Percentiles rank a stretch among this genome's conserved stretches.
Conservation (phyloP, 2,113 vertebrate genomes). For the Silurus asotus region DNA sequence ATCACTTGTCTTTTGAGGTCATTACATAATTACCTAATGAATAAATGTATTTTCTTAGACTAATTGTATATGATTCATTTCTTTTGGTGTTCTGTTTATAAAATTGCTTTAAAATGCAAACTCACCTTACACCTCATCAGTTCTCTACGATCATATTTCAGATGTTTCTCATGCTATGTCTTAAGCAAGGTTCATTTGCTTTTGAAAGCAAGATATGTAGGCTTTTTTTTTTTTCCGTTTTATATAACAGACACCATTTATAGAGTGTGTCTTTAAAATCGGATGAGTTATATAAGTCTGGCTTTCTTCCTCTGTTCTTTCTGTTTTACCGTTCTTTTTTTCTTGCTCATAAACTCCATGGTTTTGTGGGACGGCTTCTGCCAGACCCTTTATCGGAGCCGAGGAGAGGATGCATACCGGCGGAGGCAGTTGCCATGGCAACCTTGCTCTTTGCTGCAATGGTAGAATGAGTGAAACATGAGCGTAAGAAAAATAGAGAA, state of each 20-base stretch:
- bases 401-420: slow-evolving; percentile 55
- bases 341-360: slow-evolving; percentile 55
- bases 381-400: slow-evolving; percentile 50
- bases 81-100: neutral
- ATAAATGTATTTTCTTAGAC: neutral
- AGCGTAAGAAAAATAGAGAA: slow-evolving; percentile 7
- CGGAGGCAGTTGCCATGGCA: slow-evolving; percentile 73
- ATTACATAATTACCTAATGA: neutral
- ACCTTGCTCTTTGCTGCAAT: slow-evolving; percentile 51
- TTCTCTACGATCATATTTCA: neutral
- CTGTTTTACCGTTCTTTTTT: slow-evolving; percentile 2
- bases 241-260: slow-evolving; percentile 48
- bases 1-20: neutral
- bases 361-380: slow-evolving; percentile 55
- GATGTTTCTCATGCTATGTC: neutral
- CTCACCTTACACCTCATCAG: neutral
- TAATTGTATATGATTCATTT: neutral
- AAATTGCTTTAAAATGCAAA: neutral
- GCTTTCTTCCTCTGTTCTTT: slow-evolving; percentile 27
- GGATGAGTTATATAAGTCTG: slow-evolving; percentile 44
- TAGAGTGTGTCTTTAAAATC: slow-evolving; percentile 37
- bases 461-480: slow-evolving; percentile 42
- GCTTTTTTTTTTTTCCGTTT: slow-evolving; percentile 4
- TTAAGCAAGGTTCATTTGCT: neutral
- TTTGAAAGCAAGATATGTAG: slow-evolving; percentile 9